Evolutionary conservation across 1,140 invertebrate species (phyloP).

Genomic region (Trichomalopsis sarcophagae): DNA sequence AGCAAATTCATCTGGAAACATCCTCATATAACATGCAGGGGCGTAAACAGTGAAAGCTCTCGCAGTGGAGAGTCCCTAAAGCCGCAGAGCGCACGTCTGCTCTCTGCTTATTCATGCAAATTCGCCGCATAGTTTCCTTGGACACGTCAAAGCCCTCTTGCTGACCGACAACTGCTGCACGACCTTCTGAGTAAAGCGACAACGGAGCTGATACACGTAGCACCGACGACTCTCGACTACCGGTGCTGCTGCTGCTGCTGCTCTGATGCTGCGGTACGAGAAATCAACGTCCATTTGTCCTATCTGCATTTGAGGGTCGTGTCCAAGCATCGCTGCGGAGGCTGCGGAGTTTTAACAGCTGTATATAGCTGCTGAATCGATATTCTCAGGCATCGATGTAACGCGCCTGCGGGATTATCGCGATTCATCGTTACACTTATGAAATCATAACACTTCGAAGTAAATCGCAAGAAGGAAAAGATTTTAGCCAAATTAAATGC

Average conservation of each 20-base stretch:
- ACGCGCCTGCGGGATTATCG: neutral
- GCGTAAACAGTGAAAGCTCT: neutral
- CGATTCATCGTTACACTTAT: neutral
- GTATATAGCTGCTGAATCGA: neutral
- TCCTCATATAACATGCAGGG: too few species aligned
- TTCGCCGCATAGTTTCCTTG: conserved; percentile 54
- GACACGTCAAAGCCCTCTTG: conserved; percentile 51
- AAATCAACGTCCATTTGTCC: conserved; percentile 25
- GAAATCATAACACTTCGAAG: neutral
- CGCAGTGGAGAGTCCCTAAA: neutral
- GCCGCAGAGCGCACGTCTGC: neutral
- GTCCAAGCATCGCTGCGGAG: neutral
- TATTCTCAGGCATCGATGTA: neutral
- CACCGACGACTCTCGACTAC: neutral
- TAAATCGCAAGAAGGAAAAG: neutral
- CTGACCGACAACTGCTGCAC: conserved; percentile 37
- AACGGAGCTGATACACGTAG: neutral
- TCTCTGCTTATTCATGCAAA: conserved; percentile 65
- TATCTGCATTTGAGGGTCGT: conserved; percentile 2
- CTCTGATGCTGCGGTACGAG: neutral
- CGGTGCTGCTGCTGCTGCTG: neutral
- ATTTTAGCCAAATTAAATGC: neutral
- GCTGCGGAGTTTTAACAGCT: neutral
- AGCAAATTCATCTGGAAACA: too few species aligned
- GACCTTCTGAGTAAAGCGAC: conserved; percentile 4